A percentile compares a stretch with the other conserved stretches of the same genome.
Conservation (phyloP, 2,797 vertebrate species). For the Rhincodon typus region DNA sequence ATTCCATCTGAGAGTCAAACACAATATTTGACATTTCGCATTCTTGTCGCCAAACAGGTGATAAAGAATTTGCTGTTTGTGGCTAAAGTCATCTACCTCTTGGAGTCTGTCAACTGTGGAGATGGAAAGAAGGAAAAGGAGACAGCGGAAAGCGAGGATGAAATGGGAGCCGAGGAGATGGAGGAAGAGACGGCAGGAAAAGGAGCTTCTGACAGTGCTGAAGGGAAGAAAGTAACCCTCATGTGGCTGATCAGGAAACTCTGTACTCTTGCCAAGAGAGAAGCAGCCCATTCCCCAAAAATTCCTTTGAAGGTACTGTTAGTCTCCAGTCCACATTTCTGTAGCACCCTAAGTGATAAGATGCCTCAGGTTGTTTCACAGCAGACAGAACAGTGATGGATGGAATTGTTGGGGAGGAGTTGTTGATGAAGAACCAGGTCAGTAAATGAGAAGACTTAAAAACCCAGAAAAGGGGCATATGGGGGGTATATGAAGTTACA, state of each 20-base stretch:
- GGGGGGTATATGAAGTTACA: not conserved
- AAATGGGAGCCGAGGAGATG: conserved; percentile 39
- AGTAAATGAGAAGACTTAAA: not conserved
- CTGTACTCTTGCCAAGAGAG: conserved; percentile 74
- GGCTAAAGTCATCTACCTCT: conserved; percentile 80
- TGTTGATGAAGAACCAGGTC: not conserved
- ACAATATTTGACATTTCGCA: not conserved
- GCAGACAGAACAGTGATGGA: not conserved
- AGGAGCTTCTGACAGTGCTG: conserved; percentile 40
- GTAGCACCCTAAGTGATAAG: not conserved
- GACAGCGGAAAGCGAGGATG: conserved; percentile 40
- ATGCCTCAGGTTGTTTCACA: not conserved
- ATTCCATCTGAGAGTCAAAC: not conserved
- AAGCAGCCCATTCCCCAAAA: conserved; percentile 81
- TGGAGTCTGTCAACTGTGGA: conserved; percentile 64
- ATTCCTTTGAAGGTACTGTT: conserved; percentile 73
- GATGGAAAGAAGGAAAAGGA: conserved; percentile 27
- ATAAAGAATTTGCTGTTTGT: conserved; percentile 92
- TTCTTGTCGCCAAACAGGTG: conserved; percentile 60
- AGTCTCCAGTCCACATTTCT: not conserved
- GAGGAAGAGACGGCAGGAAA: conserved; percentile 41
- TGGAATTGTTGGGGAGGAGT: not conserved
- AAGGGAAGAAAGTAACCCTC: conserved; percentile 65
- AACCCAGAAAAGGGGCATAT: not conserved
- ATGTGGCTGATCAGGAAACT: conserved; percentile 86